These are phyloP conservation scores for Melanophora roralis DNA, from an alignment of 2,888 invertebrate genomes.

Conservation along the genomic window DNA sequence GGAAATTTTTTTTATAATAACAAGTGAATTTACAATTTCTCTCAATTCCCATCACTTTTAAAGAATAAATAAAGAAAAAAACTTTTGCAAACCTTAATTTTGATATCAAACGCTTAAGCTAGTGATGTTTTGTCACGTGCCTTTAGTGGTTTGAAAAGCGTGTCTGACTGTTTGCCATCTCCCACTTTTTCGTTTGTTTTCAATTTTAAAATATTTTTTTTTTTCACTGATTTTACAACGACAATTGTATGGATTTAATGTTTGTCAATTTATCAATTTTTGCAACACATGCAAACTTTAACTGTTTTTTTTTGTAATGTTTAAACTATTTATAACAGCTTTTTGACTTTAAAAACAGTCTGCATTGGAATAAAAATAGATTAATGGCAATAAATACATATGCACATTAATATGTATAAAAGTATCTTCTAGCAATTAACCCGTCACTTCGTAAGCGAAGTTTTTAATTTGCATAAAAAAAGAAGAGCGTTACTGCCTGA, in stretches of 20 bases:
- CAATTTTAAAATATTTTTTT: conserved; percentile 1
- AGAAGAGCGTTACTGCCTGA: too few species aligned
- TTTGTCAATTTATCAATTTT: conserved; percentile 58
- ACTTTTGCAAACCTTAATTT: conserved; percentile 51
- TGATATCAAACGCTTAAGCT: conserved; percentile 29
- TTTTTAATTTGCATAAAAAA: too few species aligned
- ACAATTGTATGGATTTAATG: conserved; percentile 55
- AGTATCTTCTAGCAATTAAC: too few species aligned
- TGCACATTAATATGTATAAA: not conserved
- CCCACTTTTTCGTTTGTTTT: conserved; percentile 3
- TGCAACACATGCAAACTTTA: conserved; percentile 54
- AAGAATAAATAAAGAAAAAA: not conserved
- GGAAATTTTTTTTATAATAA: conserved; percentile 11
- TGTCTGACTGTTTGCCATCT: conserved; percentile 36
- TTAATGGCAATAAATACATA: not conserved
- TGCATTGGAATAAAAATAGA: conserved; percentile 13
- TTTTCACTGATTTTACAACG: not conserved
- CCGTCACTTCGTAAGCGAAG: too few species aligned
- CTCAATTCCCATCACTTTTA: not conserved
- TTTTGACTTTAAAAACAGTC: conserved; percentile 30
- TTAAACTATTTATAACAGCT: conserved; percentile 24
- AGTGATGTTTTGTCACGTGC: conserved; percentile 51
- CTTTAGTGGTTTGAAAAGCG: conserved; percentile 57
- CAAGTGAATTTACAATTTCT: conserved; percentile 58
- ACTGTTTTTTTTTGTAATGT: conserved; percentile 9